Percentiles rank a stretch among this genome's conserved stretches.
Evolutionary conservation across 2,113 vertebrate genomes (phyloP).

Genomic region (Archocentrus centrarchus): DNA sequence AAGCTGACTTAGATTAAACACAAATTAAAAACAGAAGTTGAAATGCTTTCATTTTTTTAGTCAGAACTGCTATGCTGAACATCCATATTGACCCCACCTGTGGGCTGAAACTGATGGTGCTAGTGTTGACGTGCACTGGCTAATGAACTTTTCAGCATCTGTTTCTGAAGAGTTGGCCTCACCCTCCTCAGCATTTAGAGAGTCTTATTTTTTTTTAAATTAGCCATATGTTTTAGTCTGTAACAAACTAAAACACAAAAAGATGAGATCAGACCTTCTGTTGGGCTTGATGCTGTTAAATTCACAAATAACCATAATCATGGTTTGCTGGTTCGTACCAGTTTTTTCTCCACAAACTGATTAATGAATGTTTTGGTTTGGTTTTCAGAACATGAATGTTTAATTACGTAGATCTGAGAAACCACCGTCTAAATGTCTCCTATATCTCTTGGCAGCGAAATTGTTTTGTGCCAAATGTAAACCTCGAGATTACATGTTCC

Average conservation of each 20-base stretch:
- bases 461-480: slow-evolving; percentile 8
- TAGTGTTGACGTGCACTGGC: neutral
- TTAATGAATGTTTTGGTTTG: neutral
- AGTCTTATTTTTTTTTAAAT: neutral
- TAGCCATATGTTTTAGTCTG: neutral
- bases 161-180: neutral
- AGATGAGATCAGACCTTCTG: neutral
- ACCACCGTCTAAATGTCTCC: neutral
- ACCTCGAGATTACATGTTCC: slow-evolving; percentile 21
- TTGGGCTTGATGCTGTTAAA: neutral
- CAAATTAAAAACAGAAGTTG: neutral
- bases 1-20: neutral
- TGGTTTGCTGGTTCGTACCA: neutral
- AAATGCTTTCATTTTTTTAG: neutral
- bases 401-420: neutral
- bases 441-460: slow-evolving; percentile 16
- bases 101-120: neutral
- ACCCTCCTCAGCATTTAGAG: slow-evolving; percentile 33
- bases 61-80: neutral
- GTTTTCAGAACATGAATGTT: neutral
- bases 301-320: neutral
- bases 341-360: neutral
- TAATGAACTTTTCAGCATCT: slow-evolving; percentile 12
- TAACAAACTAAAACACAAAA: slow-evolving; percentile 4
- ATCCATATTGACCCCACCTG: neutral